Base-by-base conservation (phyloP, 2,888 invertebrate species). In the Perdita meconis region DNA sequence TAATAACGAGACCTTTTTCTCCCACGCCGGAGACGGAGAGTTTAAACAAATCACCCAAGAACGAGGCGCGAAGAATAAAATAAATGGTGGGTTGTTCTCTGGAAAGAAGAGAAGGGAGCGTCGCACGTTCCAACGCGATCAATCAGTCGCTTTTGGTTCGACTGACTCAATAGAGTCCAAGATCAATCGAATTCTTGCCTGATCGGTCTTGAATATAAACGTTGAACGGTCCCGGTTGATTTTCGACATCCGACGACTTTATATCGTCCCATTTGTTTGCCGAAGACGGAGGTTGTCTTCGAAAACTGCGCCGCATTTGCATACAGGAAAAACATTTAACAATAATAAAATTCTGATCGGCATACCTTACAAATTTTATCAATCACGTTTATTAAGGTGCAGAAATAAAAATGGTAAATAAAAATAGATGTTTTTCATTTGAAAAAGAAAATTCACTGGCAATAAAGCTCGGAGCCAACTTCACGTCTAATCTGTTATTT, bases 121-220 rank as follows among this genome's bases (percentile, higher is more conserved):
- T 80, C 69, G 88, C 91, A 91, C 91, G 91, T 86, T 82, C 86
- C 85, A 76, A 74, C 82, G 86, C 87, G 86, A 91, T 91, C 86
- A 87, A 84, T 91, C 90, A 90, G 85, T 24, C 70, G 80, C 71
- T 80, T 64, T 64, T 60, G 71, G 66, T 63, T 61, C 76, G 68
- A 78, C 72, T 40, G 74, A 78, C 82, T 86, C 82, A 85, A 86
- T 86, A 84, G 57, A 72, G 65, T 53, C 60, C 47, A 65, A 71
- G 80, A 82, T 86, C 80, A 77, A 85, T 82, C 67, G 86, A 80
- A 84, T 80, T 77, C 73, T 73, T 65, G 68, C 64, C 56, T 72
- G 60, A 30, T 42, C 10, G 10, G 63, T 59, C 38, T 65, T 65
- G 65, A 60, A 78, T 61, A 65, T 70, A 65, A 78, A 71, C 50